These are phyloP conservation scores for Enteromius fasciolatus DNA, from an alignment of 2,797 vertebrate genomes.

Conservation along the genomic window DNA sequence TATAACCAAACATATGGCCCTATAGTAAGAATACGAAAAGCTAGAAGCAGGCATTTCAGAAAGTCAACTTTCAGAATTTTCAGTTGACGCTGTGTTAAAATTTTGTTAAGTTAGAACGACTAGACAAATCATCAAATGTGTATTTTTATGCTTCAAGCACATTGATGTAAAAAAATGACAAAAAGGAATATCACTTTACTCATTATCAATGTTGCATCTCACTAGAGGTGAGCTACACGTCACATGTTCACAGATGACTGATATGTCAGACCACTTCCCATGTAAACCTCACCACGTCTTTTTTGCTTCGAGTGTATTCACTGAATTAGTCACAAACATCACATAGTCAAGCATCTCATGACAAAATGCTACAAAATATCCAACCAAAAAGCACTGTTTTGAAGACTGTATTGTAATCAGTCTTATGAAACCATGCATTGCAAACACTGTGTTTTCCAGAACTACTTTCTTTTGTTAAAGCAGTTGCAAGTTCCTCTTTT, in stretches of 20 bases:
- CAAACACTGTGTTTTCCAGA: constrained; percentile 28
- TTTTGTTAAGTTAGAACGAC: neutral
- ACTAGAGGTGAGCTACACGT: constrained; percentile 26
- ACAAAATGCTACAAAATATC: constrained; percentile 13
- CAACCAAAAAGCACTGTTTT: neutral
- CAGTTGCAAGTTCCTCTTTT: constrained; percentile 34
- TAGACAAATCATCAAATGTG: neutral
- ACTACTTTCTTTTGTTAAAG: constrained; percentile 6
- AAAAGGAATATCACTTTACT: neutral
- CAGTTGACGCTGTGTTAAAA: neutral
- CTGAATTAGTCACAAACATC: constrained; percentile 42
- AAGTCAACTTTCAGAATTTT: neutral
- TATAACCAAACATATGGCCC: neutral
- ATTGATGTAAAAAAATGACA: neutral
- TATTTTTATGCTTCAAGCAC: neutral
- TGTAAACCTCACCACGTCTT: constrained; percentile 35
- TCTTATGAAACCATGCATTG: constrained; percentile 10
- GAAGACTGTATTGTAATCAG: neutral
- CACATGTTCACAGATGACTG: constrained; percentile 42
- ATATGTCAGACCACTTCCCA: constrained; percentile 49
- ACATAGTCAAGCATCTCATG: constrained; percentile 20
- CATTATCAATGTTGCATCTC: constrained; percentile 21
- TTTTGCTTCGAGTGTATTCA: constrained; percentile 12
- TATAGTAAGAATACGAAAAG: neutral
- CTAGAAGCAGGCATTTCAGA: neutral